phyloP scores from a whole-genome alignment of 2,888 invertebrate genomes.

The Acrobasis consociella region DNA sequence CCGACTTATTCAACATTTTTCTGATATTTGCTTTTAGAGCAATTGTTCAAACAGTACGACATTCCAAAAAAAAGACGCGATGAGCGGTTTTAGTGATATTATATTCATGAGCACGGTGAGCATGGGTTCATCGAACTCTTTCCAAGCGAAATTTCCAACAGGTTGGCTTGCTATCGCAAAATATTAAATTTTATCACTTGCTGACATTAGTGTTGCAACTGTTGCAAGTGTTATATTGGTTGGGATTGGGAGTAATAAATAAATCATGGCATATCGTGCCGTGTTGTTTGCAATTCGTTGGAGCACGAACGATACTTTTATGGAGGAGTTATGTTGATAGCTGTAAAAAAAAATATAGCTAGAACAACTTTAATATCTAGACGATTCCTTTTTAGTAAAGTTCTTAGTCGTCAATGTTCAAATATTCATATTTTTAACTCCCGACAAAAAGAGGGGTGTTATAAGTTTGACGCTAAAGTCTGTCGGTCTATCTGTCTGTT shows the following conservation, averaged over 20 bases:
- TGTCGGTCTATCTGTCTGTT: too few species aligned
- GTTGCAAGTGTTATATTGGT: constrained; percentile 10
- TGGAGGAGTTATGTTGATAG: constrained; percentile 3
- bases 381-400: not conserved
- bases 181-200: not conserved
- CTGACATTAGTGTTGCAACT: constrained; percentile 1
- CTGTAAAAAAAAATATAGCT: not conserved
- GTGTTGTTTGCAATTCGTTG: constrained; percentile 26
- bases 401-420: not conserved
- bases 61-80: not conserved
- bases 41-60: constrained; percentile 11
- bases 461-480: too few species aligned
- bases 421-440: too few species aligned
- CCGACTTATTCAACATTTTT: constrained; percentile 5
- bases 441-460: too few species aligned
- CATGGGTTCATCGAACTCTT: constrained; percentile 14
- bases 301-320: constrained; percentile 36
- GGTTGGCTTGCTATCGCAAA: not conserved
- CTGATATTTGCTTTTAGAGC: constrained; percentile 3
- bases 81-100: constrained; percentile 8
- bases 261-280: constrained; percentile 44
- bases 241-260: constrained; percentile 33
- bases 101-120: constrained; percentile 11
- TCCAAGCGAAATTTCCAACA: not conserved
- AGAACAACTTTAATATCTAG: not conserved